A percentile compares a stretch with the other conserved stretches of the same genome.
phyloP scores from a whole-genome alignment of 2,797 vertebrate genomes.

The Oryzias dopingdopingensis region DNA sequence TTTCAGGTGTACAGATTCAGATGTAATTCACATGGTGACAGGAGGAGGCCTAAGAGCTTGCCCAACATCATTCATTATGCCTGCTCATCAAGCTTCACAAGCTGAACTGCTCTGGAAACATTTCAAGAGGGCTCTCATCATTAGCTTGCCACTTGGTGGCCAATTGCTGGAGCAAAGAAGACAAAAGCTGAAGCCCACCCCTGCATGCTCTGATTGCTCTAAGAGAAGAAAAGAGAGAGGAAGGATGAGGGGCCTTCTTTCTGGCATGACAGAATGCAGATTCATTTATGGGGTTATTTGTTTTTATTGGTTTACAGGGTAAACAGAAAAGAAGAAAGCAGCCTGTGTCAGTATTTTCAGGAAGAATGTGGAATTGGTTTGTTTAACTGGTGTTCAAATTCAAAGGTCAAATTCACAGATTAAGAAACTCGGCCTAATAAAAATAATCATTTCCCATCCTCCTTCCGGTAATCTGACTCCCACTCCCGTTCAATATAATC shows the following conservation, averaged over 20 bases:
- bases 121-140: slow-evolving; percentile 73
- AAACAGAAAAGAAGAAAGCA: slow-evolving; percentile 61
- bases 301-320: slow-evolving; percentile 40
- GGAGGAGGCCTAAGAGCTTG: slow-evolving; percentile 65
- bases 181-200: slow-evolving; percentile 72
- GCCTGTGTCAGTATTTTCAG: slow-evolving; percentile 46
- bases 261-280: slow-evolving; percentile 61
- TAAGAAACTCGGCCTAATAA: background rate
- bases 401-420: slow-evolving; percentile 15
- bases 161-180: slow-evolving; percentile 74
- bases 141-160: slow-evolving; percentile 80
- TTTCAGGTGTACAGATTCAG: slow-evolving; percentile 6
- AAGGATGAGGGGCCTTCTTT: slow-evolving; percentile 64
- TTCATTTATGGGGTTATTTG: slow-evolving; percentile 59
- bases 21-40: slow-evolving; percentile 48
- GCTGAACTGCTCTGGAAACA: slow-evolving; percentile 61
- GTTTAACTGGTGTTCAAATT: slow-evolving; percentile 13
- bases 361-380: slow-evolving; percentile 33
- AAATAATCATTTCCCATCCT: too few species aligned
- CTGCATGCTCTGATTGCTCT: slow-evolving; percentile 81
- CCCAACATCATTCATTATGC: slow-evolving; percentile 72
- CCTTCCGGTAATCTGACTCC: too few species aligned
- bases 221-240: slow-evolving; percentile 36
- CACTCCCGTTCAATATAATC: too few species aligned
- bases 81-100: slow-evolving; percentile 60